Evolutionary conservation across 2,113 vertebrate species (phyloP), one percentile per base, ranked within the genome.

Genomic region (Sigmodon hispidus): DNA sequence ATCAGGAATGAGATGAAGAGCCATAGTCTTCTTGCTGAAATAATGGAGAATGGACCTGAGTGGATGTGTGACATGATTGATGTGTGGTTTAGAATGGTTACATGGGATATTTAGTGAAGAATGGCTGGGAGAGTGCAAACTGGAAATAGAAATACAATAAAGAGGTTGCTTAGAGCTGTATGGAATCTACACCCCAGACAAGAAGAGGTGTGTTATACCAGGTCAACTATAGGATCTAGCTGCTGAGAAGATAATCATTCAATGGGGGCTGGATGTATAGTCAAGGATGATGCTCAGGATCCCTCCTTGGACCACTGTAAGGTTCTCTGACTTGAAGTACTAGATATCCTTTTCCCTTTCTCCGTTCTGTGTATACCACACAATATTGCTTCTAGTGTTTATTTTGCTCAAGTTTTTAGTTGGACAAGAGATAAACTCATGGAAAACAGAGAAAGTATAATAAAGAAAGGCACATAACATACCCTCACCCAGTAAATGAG

Each of bases 331-430:
- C 26, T 6, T 29, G 0, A 9, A 2, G 21, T 26, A 12, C 22
- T 17, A 3, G 34, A 0, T 57, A 24, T 29, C 22, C 55, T 70
- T 48, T 57, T 5, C 67, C 72, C 50, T n/a, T n/a, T n/a, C n/a
- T n/a, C n/a, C n/a, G n/a, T n/a, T 63, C 0, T 55, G 5, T 0
- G 5, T 1, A 0, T n/a, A 89, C 17, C 3, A 57, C 48, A 57
- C 17, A 65, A 12, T 3, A 4, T 36, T 77, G 24, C 50, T 93
- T 21, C 55, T 72, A 72, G 43, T 50, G n/a, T 92, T 92, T 90
- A 21, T 29, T 86, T 89, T 90, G 45, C 73, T 84, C 34, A 69
- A n/a, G 7, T 3, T 87, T 94, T 87, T 57, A 94, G 73, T 52
- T 89, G 65, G 69, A 36, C 80, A 91, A 75, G 21, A 55, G 76